phyloP scores from a whole-genome alignment of 2,888 invertebrate genomes.

The Pseudanteris insignis region DNA sequence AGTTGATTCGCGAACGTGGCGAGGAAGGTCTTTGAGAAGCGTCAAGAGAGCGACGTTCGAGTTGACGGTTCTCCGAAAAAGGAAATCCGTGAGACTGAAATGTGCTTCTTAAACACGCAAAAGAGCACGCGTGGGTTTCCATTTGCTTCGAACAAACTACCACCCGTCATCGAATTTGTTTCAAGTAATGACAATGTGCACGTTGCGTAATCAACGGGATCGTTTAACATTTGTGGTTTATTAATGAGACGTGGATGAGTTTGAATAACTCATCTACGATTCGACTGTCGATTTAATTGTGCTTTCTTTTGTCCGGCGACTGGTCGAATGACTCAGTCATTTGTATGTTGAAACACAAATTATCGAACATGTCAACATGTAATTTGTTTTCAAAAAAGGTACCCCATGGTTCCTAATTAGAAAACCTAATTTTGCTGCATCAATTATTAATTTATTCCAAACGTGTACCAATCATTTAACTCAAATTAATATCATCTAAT shows the following conservation, averaged over 20 bases:
- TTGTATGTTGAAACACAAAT: too few relatives aligned
- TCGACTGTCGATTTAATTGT: too few relatives aligned
- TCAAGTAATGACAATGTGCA: conserved; percentile 27
- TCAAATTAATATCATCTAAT: too few relatives aligned
- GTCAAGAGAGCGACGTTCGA: conserved; percentile 49
- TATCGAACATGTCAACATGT: too few relatives aligned
- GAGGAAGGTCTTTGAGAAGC: conserved; percentile 47
- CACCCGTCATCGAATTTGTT: conserved; percentile 24
- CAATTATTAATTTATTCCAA: too few relatives aligned
- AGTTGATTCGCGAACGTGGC: conserved; percentile 52
- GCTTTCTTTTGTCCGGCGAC: too few relatives aligned
- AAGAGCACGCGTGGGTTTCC: conserved; percentile 30
- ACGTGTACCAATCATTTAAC: too few relatives aligned
- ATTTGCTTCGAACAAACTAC: conserved; percentile 27
- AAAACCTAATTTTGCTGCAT: too few relatives aligned
- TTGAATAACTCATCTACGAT: conserved; percentile 13
- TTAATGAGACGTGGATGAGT: conserved; percentile 32
- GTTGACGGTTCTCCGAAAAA: conserved; percentile 28
- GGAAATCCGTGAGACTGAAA: conserved; percentile 44
- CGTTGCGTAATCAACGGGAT: conserved; percentile 9
- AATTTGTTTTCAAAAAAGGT: too few relatives aligned
- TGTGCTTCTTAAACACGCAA: too few relatives aligned
- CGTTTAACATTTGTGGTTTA: conserved; percentile 28
- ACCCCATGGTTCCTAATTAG: too few relatives aligned
- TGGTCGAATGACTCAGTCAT: too few relatives aligned